Evolutionary conservation across 2,888 invertebrate species (phyloP).

Genomic region (Sinohyriopsis cumingii): DNA sequence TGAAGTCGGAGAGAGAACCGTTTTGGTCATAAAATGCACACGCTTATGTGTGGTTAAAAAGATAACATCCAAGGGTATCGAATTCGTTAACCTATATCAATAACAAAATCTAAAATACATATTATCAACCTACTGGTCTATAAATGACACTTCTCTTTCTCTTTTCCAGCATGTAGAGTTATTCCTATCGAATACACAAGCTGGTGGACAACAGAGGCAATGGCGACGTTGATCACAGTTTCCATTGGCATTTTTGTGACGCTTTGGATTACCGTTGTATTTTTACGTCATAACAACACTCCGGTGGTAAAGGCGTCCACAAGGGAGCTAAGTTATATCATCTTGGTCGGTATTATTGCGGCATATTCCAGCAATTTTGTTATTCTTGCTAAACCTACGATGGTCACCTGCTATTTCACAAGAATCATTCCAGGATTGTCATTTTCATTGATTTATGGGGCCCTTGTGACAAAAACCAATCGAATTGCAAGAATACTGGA

Average conservation of each 20-base stretch:
- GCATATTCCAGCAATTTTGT: constrained; percentile 83
- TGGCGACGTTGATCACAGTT: constrained; percentile 81
- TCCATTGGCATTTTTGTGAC: constrained; percentile 88
- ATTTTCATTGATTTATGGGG: constrained; percentile 97
- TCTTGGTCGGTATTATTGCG: constrained; percentile 76
- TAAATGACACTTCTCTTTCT: constrained; percentile 1
- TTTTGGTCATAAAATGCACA: no score
- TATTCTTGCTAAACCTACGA: constrained; percentile 83
- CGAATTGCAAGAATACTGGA: constrained; percentile 96
- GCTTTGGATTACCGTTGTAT: constrained; percentile 84
- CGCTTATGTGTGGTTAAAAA: no score
- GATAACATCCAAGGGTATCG: no score
- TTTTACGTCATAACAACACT: constrained; percentile 90
- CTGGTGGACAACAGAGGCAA: constrained; percentile 79
- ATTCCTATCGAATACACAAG: constrained; percentile 79
- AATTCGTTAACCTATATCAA: no score
- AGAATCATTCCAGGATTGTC: constrained; percentile 94
- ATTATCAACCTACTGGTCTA: no score
- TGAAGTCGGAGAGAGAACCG: no score
- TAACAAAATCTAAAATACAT: no score
- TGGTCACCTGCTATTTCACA: constrained; percentile 89
- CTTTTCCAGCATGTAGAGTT: constrained; percentile 76
- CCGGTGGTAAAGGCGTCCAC: constrained; percentile 98
- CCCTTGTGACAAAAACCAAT: constrained; percentile 97
- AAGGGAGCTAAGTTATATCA: constrained; percentile 82